phyloP scores from a whole-genome alignment of 2,888 invertebrate species.

The Tridacna gigas region DNA sequence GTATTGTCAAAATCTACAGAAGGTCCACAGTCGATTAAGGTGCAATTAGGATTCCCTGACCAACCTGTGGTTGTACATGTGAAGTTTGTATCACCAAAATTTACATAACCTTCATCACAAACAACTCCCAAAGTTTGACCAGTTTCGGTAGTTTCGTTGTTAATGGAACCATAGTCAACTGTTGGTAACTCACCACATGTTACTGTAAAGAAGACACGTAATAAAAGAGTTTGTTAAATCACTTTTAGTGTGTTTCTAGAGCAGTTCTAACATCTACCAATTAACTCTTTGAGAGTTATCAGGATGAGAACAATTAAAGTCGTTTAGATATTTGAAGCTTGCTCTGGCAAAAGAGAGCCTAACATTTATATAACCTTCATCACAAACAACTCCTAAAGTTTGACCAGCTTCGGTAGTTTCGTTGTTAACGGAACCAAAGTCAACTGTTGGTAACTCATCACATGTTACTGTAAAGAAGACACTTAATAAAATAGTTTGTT shows the following conservation, averaged over 20 bases:
- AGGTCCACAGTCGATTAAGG: background rate
- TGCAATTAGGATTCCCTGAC: constrained; percentile 3
- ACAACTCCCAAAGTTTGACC: background rate
- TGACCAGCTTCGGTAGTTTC: background rate
- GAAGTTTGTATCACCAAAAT: constrained; percentile 3
- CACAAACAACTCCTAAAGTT: background rate
- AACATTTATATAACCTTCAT: background rate
- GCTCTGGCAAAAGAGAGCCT: too few relatives aligned
- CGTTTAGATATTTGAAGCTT: too few relatives aligned
- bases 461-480: background rate
- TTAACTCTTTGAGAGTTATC: too few relatives aligned
- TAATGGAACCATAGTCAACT: background rate
- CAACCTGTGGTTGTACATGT: constrained; percentile 11
- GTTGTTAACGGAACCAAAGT: background rate
- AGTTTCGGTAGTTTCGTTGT: background rate
- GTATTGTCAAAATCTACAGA: background rate
- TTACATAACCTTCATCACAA: constrained; percentile 5
- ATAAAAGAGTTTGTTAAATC: too few relatives aligned
- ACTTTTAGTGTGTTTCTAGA: too few relatives aligned
- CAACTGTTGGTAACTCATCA: background rate
- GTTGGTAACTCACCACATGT: background rate
- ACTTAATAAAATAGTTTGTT: too few relatives aligned
- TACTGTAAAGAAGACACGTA: too few relatives aligned
- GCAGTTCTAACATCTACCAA: too few relatives aligned
- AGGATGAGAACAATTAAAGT: too few relatives aligned